Conservation (phyloP, 1,140 invertebrate genomes). For the Papilio helenus region DNA sequence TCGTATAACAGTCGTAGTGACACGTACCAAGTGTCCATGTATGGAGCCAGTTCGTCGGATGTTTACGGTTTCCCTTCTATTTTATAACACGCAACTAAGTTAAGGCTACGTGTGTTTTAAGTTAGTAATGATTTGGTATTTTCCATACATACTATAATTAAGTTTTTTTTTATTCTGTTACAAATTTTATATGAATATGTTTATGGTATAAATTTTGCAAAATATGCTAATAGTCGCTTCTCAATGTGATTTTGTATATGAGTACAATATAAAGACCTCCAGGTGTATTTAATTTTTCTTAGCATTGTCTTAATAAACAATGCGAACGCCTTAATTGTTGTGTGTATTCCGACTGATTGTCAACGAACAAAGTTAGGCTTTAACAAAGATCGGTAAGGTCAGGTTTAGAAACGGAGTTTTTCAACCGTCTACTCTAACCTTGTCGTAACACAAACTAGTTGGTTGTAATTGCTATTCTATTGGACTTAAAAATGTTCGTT, state of each 20-base stretch:
- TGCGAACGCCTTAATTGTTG: constrained; percentile 15
- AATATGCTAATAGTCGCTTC: background rate
- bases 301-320: constrained; percentile 17
- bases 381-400: constrained; percentile 17
- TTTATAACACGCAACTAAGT: constrained; percentile 16
- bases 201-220: background rate
- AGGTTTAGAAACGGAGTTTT: constrained; percentile 12
- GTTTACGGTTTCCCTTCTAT: constrained; percentile 23
- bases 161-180: background rate
- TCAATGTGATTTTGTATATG: background rate
- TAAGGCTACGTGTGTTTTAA: constrained; percentile 20
- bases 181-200: background rate
- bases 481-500: background rate
- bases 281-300: constrained; percentile 13
- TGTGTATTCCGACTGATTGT: constrained; percentile 5
- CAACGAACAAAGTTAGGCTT: background rate
- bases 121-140: background rate
- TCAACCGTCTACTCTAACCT: constrained; percentile 12
- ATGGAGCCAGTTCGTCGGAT: constrained; percentile 4
- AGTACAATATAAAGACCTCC: constrained; percentile 3
- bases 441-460: background rate
- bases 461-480: background rate
- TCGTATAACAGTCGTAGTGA: background rate
- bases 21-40: constrained; percentile 10
- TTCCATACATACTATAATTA: background rate